phyloP scores from a whole-genome alignment of 2,888 invertebrate genomes.

The Nephrotoma guestfalica region DNA sequence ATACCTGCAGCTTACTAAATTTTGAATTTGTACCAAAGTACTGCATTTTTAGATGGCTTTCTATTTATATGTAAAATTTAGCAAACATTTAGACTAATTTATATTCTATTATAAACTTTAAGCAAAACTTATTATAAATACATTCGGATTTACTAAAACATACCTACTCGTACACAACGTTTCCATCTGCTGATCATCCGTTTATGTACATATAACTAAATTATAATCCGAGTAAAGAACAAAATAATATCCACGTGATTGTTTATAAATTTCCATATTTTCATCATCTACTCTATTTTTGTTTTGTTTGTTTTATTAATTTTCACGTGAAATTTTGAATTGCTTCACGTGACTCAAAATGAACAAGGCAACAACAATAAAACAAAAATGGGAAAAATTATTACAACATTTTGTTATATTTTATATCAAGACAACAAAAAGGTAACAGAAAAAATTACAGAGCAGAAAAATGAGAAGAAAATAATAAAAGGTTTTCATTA shows the following conservation, averaged over 20 bases:
- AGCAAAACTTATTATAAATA: too few relatives aligned
- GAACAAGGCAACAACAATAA: background rate
- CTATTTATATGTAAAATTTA: too few relatives aligned
- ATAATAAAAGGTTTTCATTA: background rate
- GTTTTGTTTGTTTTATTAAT: background rate
- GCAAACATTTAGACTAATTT: too few relatives aligned
- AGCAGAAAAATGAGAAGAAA: background rate
- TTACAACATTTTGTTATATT: background rate
- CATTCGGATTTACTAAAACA: too few relatives aligned
- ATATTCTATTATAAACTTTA: too few relatives aligned
- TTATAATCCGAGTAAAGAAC: background rate
- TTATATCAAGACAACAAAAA: background rate
- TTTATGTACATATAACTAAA: background rate
- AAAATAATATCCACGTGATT: background rate
- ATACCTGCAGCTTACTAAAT: too few relatives aligned
- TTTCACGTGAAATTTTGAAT: conserved; percentile 12
- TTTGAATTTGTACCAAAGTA: too few relatives aligned
- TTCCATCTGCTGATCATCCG: background rate
- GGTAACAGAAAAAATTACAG: background rate
- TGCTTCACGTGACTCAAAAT: conserved; percentile 12
- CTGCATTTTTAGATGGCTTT: too few relatives aligned
- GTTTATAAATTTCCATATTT: background rate
- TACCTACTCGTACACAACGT: background rate
- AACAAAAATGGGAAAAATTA: conserved; percentile 1
- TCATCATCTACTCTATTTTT: background rate